Base-by-base conservation (phyloP, 1,140 invertebrate genomes). In the Arion vulgaris region DNA sequence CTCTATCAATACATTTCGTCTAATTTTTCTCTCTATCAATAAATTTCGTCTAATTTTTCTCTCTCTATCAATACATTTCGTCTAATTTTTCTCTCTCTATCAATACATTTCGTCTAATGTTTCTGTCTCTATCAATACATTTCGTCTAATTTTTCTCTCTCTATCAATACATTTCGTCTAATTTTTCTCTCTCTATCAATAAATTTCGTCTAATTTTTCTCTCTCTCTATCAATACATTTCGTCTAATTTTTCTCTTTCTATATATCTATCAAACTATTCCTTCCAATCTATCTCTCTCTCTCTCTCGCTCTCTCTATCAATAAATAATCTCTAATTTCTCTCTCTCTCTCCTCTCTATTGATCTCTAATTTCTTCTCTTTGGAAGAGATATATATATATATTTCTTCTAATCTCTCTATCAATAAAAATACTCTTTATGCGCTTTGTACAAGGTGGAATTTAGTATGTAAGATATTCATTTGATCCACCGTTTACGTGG, bases 381-480 rank as follows among this genome's bases (percentile, higher is more conserved):
- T 66, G 28, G n/a, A n/a, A n/a, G n/a, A n/a, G n/a, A n/a, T n/a
- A n/a, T n/a, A n/a, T n/a, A n/a, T 26, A 28, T 82, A 95, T 96
- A 95, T 94, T 98, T 97, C 93, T 85, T 94, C 94, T 85, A 96
- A 92, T 93, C 23, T 68, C 28, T 38, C 62, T 80, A 19, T 80
- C 62, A 15, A 66, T 68, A 78, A 13, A n/a, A n/a, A n/a, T n/a
- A n/a, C n/a, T n/a, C n/a, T n/a, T n/a, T n/a, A n/a, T n/a, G n/a
- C n/a, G n/a, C n/a, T n/a, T n/a, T n/a, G n/a, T n/a, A n/a, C n/a
- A n/a, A n/a, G n/a, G n/a, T n/a, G n/a, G n/a, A n/a, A n/a, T n/a
- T n/a, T n/a, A n/a, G n/a, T n/a, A n/a, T n/a, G n/a, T n/a, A n/a
- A n/a, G n/a, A n/a, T n/a, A n/a, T n/a, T n/a, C n/a, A n/a, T n/a